phyloP scores from a whole-genome alignment of 2,888 invertebrate species.

The Willowsia nigromaculata region DNA sequence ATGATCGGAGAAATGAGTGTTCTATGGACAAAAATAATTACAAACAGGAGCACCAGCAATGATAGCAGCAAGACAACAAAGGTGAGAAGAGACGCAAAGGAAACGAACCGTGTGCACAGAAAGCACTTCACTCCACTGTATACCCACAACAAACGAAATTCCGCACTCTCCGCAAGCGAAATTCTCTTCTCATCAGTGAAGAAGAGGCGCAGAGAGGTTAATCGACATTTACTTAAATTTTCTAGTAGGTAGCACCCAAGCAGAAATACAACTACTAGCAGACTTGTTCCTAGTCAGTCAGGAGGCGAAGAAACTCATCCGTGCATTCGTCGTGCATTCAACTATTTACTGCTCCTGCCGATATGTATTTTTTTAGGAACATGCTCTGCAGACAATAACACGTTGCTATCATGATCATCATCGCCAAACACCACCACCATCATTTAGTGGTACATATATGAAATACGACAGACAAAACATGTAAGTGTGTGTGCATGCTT shows the following conservation, averaged over 20 bases:
- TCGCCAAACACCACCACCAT: not conserved
- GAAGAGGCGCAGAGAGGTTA: not conserved
- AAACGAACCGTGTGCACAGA: slow-evolving; percentile 9
- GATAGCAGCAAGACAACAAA: not conserved
- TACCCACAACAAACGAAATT: not conserved
- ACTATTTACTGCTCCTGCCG: slow-evolving; percentile 8
- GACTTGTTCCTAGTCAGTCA: slow-evolving; percentile 22
- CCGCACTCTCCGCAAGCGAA: not conserved
- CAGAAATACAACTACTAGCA: slow-evolving; percentile 14
- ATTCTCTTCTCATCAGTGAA: not conserved
- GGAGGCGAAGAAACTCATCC: slow-evolving; percentile 42
- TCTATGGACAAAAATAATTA: not conserved
- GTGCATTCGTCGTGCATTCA: slow-evolving; percentile 40
- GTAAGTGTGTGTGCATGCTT: slow-evolving; percentile 6
- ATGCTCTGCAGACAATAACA: slow-evolving; percentile 40
- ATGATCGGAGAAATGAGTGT: not conserved
- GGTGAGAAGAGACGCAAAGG: not conserved
- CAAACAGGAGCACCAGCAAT: no score
- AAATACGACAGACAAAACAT: slow-evolving; percentile 12
- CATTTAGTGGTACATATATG: slow-evolving; percentile 9
- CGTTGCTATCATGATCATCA: slow-evolving; percentile 17
- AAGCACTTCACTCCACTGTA: not conserved
- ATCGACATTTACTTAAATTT: slow-evolving; percentile 1
- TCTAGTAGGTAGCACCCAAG: slow-evolving; percentile 23
- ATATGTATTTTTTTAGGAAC: slow-evolving; percentile 4